These are phyloP conservation scores for Taxidea taxus DNA, from an alignment of 2,113 vertebrate genomes.

Conservation along the genomic window DNA sequence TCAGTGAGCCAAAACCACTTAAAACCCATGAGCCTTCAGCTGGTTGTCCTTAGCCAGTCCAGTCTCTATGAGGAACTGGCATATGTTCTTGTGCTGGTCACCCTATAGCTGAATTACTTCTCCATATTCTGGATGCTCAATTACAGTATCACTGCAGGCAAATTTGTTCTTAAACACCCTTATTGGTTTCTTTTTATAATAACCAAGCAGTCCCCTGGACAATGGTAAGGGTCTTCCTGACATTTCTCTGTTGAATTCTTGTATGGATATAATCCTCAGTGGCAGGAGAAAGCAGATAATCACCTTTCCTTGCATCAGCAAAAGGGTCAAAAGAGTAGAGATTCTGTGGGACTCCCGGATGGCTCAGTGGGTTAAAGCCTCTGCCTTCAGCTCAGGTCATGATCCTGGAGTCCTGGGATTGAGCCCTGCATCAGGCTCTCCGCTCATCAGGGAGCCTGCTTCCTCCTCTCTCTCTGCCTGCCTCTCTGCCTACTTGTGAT, in stretches of 20 bases:
- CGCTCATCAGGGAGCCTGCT: no score
- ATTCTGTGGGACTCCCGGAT: neutral
- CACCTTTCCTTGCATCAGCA: constrained; percentile 99
- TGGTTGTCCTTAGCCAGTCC: neutral
- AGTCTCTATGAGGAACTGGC: neutral
- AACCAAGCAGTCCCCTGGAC: constrained; percentile 92
- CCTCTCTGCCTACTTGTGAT: no score
- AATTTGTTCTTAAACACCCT: neutral
- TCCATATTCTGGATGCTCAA: neutral
- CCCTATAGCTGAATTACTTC: neutral
- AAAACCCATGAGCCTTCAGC: neutral
- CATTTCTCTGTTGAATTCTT: constrained; percentile 99
- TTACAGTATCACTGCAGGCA: neutral
- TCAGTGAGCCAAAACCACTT: neutral
- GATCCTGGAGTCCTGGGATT: no score
- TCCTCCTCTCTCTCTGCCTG: no score
- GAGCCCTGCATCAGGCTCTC: fast-evolving
- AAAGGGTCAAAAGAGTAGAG: constrained; percentile 88
- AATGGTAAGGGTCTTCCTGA: constrained; percentile 98
- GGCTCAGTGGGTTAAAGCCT: no score
- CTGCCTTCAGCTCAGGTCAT: no score
- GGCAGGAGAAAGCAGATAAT: constrained; percentile 97
- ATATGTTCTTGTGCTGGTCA: neutral
- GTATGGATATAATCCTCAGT: constrained; percentile 99
- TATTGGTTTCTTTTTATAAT: neutral